Conservation (phyloP, 2,113 vertebrate species). For the Dolichotis patagonum region DNA sequence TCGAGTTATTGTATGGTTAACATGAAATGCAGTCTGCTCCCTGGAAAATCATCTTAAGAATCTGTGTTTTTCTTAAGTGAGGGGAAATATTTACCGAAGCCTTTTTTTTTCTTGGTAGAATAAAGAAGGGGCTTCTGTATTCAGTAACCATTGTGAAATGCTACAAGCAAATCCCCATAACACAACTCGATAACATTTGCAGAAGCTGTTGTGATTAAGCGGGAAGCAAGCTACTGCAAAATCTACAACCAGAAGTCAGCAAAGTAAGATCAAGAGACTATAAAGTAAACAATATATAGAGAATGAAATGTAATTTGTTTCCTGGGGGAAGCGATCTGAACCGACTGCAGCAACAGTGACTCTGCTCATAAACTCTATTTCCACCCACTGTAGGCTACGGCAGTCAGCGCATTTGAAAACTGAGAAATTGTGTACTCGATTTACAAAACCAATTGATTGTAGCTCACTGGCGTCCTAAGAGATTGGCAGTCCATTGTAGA, state of each 20-base stretch:
- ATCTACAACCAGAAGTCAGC: conserved; percentile 78
- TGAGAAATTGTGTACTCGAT: conserved; percentile 25
- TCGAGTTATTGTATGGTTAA: conserved; percentile 19
- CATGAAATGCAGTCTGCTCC: conserved; percentile 22
- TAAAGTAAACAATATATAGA: conserved; percentile 80
- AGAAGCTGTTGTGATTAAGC: conserved; percentile 79
- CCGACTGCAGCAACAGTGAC: background rate
- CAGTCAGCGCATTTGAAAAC: conserved; percentile 52
- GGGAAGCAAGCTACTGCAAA: conserved; percentile 76
- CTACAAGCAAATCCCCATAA: conserved; percentile 63
- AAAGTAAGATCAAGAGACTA: conserved; percentile 81
- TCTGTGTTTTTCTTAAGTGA: conserved; percentile 19
- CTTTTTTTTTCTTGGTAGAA: background rate
- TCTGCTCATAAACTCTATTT: background rate
- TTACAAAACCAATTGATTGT: conserved; percentile 25
- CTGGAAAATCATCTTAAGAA: conserved; percentile 61
- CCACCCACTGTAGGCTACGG: background rate
- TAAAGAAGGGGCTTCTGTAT: conserved; percentile 42
- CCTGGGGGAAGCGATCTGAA: conserved; percentile 73
- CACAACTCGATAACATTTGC: conserved; percentile 76
- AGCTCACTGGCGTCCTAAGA: background rate
- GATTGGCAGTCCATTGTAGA: background rate
- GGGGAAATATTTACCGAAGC: conserved; percentile 40
- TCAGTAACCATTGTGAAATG: conserved; percentile 51
- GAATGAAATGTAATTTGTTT: conserved; percentile 83